Base-by-base conservation (phyloP, 2,888 invertebrate genomes). In the Amphipyra tragopoginis region DNA sequence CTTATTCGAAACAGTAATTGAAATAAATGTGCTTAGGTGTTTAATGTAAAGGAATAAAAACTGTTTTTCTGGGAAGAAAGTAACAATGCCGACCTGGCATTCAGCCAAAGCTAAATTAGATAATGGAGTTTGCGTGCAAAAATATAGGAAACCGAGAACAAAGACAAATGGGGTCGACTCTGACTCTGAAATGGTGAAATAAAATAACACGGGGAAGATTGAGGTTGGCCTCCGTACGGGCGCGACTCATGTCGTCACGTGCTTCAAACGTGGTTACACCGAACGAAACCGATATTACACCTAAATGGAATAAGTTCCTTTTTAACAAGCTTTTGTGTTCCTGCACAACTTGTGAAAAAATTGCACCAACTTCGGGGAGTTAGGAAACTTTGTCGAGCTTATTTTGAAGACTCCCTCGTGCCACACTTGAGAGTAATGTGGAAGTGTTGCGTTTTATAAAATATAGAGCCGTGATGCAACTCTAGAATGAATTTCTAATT, bases 81-180 rank as follows among this genome's bases (percentile, higher is more conserved):
- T 90, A 92, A 92, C 90, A 92, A 89, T 90, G 85, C 89, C 89
- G 90, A 91, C 90, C 90, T 94, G 94, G 94, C 93, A 92, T 92
- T 91, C 90, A 89, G 93, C 93, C 94, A 94, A 92, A 93, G 93
- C 93, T 92, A 94, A 94, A 94, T 94, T 94, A 94, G 93, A 94
- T 94, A 94, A 94, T 94, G 94, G 94, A 94, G 92, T 94, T 94
- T 93, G 93, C 93, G 94, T 94, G 94, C 94, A 93, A 94, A 94
- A 94, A 94, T 93, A 94, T 94, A 94, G 93, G 93, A 94, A 94
- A 93, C 92, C 89, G 89, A 91, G 93, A 94, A 94, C 94, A 94
- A 93, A 94, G 94, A 94, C 93, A 93, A 94, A 94, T 94, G 94
- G 91, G 91, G 90, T 88, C 91, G 90, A 87, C 90, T 91, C 85